Evolutionary conservation across 2,888 invertebrate genomes (phyloP).

Genomic region (Petrolisthes cinctipes): DNA sequence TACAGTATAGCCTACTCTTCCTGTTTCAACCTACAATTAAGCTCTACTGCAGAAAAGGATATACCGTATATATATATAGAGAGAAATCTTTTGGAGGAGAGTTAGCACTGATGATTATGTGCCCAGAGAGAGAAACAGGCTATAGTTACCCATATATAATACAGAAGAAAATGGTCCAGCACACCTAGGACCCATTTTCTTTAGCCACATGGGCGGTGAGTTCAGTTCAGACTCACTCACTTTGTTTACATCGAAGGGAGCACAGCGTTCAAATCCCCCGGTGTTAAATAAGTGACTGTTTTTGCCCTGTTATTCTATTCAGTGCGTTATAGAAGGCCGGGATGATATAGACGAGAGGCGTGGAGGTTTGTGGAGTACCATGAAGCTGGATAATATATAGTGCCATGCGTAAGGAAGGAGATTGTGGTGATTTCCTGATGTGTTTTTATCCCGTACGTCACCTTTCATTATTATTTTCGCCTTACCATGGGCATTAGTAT

Average conservation of each 20-base stretch:
- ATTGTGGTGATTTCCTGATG: too few species aligned
- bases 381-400: not conserved
- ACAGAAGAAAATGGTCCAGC: not conserved
- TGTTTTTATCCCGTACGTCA: too few species aligned
- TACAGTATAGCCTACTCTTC: too few species aligned
- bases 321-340: not conserved
- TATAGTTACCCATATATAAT: not conserved
- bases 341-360: not conserved
- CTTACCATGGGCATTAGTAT: too few species aligned
- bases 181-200: not conserved
- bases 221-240: not conserved
- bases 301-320: too few species aligned
- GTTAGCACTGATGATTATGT: not conserved
- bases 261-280: not conserved
- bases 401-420: not conserved
- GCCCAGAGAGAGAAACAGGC: not conserved
- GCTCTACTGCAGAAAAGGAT: too few species aligned
- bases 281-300: too few species aligned
- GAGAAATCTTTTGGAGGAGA: not conserved
- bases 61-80: not conserved
- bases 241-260: slow-evolving; percentile 12
- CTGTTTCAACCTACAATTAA: too few species aligned
- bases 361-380: not conserved
- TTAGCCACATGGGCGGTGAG: not conserved
- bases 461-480: too few species aligned